Conservation (phyloP, 2,113 vertebrate species). For the Strigops habroptila region DNA sequence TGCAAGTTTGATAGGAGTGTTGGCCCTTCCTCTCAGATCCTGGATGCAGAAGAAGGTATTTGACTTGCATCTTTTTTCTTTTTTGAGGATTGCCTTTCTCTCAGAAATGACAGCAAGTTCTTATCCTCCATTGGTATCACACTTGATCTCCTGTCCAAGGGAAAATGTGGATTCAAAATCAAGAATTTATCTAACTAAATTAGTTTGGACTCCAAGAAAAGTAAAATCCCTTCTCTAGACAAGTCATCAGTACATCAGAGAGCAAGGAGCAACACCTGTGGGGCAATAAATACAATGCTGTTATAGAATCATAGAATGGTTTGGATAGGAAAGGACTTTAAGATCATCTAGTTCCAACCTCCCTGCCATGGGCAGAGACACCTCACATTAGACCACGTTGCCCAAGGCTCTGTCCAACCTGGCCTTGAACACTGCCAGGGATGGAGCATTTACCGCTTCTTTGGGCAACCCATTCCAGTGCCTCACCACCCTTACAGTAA, state of each 20-base stretch:
- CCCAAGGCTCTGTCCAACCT: not conserved
- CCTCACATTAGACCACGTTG: not conserved
- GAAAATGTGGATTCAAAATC: not conserved
- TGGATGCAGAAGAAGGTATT: not conserved
- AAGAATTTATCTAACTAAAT: not conserved
- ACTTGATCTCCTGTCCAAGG: not conserved
- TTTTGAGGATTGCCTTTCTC: not conserved
- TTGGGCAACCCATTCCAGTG: not conserved
- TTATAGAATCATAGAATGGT: not conserved
- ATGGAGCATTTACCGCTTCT: not conserved
- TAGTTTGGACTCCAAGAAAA: not conserved
- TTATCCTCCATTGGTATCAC: not conserved
- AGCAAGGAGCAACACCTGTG: not conserved
- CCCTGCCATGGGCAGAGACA: not conserved
- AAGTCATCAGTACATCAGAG: not conserved
- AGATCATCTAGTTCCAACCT: not conserved
- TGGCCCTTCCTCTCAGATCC: not conserved
- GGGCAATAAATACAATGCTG: not conserved
- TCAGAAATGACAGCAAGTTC: not conserved
- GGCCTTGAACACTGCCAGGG: not conserved
- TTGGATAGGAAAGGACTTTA: not conserved
- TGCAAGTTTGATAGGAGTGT: not conserved
- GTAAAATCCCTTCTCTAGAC: not conserved
- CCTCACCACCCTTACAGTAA: not conserved
- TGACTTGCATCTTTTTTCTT: not conserved